Evolutionary conservation across 1,140 invertebrate species (phyloP).

Genomic region (Piezodorus guildinii): DNA sequence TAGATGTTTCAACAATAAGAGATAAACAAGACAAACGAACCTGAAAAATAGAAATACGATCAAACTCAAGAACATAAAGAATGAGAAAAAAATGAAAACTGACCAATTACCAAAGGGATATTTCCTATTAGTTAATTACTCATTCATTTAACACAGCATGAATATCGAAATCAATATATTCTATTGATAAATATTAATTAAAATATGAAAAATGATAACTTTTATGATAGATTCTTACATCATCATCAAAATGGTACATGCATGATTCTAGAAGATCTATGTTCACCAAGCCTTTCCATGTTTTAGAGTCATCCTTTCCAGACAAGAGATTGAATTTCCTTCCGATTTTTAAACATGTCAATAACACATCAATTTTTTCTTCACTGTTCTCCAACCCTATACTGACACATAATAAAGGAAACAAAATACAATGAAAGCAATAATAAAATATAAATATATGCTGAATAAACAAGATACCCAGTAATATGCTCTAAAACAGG

Average conservation of each 20-base stretch:
- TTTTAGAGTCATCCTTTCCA: not conserved
- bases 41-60: conserved; percentile 18
- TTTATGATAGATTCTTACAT: conserved; percentile 14
- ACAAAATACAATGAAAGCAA: conserved; percentile 1
- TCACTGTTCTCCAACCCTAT: not conserved
- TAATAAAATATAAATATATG: conserved; percentile 1
- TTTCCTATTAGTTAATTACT: no score
- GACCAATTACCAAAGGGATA: no score
- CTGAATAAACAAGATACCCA: conserved; percentile 5
- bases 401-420: conserved; percentile 13
- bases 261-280: conserved; percentile 9
- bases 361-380: conserved; percentile 10
- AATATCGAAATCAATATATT: no score
- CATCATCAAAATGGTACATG: conserved; percentile 18
- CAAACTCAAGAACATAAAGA: not conserved
- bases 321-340: conserved; percentile 20
- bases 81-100: not conserved
- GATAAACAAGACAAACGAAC: conserved; percentile 35
- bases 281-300: conserved; percentile 23
- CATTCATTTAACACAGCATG: no score
- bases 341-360: conserved; percentile 19
- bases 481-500: conserved; percentile 20
- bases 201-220: no score
- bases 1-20: conserved; percentile 60
- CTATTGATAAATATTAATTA: no score